phyloP scores from a whole-genome alignment of 1,140 invertebrate genomes.

The Diplogasteroides magnus region DNA sequence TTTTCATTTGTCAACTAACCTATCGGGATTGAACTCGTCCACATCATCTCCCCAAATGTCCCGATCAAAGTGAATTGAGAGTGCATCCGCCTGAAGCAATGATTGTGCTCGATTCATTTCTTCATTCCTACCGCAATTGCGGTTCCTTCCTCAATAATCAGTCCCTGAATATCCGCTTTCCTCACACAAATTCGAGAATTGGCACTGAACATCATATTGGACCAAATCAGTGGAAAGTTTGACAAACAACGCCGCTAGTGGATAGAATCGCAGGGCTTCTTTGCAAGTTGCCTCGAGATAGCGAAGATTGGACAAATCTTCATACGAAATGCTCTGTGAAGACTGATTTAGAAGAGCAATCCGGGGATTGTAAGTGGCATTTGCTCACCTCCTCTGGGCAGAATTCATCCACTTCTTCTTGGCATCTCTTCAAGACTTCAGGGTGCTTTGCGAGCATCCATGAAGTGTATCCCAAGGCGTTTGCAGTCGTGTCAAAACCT shows the following conservation, averaged over 20 bases:
- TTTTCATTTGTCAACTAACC: not conserved
- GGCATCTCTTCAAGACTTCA: constrained; percentile 45
- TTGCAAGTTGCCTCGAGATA: constrained; percentile 46
- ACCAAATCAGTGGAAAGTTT: not conserved
- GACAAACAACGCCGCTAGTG: constrained; percentile 22
- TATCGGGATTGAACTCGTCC: constrained; percentile 1
- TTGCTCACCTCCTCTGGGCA: constrained; percentile 4
- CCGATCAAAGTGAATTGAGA: constrained; percentile 43
- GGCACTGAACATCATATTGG: constrained; percentile 8
- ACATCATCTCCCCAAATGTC: constrained; percentile 37
- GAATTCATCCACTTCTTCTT: constrained; percentile 45
- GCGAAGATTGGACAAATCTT: constrained; percentile 38
- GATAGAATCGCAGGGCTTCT: constrained; percentile 47
- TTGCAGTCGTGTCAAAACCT: constrained; percentile 55
- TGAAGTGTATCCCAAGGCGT: constrained; percentile 38
- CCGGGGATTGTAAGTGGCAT: not conserved
- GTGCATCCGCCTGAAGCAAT: constrained; percentile 37
- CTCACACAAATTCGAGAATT: constrained; percentile 27
- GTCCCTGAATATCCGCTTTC: constrained; percentile 29
- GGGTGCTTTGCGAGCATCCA: constrained; percentile 51
- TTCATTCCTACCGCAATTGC: not conserved
- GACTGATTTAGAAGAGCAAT: not conserved
- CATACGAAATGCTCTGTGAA: constrained; percentile 21
- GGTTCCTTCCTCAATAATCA: constrained; percentile 36
- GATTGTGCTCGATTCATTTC: not conserved